Evolutionary conservation across 64 coral and sea anemone species (phyloP), one percentile per base, ranked within the genome.

Genomic region (Stichodactyla mertensii): DNA sequence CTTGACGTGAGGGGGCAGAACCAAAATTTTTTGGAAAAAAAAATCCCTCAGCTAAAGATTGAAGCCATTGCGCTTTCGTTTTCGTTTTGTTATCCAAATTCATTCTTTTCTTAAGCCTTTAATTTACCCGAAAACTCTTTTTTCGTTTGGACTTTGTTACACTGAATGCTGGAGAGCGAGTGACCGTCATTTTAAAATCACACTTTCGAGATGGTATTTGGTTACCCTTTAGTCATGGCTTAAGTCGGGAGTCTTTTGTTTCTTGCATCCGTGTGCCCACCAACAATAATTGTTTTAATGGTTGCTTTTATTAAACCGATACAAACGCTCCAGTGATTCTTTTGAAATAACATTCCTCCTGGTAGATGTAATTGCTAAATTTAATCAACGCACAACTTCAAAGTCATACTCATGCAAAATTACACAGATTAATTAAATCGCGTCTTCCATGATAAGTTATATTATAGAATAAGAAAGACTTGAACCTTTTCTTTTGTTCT

Each of bases 231-330:
- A 11, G 69, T 27, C 69, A 74, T 74, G 69, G 24, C 23, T 74
- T 36, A 74, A 74, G 69, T 23, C 27, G 69, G 20, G 69, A 74
- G 69, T 26, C 62, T 66, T 74, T 11, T 74, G 24, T 74, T 74
- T 74, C 23, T 23, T 74, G 69, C 10, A 74, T 11, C 69, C 24
- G 69, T 23, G 69, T 74, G 69, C 69, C 69, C 24, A 74, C 69
- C 69, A 74, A 74, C 69, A 74, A 28, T 74, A 74, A 69, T 74
- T 74, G 62, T 66, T 45, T 45, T 66, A 66, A 66, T 66, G 62
- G 62, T 66, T 66, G 69, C 69, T 74, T 74, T 74, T 74, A 27
- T 27, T 36, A 74, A 74, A 74, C n/a, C 69, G 69, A 74, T 74
- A 74, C 69, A 74, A 74, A 74, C 69, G 69, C 69, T 74, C 24